Base-by-base conservation (phyloP, 2,888 invertebrate genomes). In the Bombyx huttoni region DNA sequence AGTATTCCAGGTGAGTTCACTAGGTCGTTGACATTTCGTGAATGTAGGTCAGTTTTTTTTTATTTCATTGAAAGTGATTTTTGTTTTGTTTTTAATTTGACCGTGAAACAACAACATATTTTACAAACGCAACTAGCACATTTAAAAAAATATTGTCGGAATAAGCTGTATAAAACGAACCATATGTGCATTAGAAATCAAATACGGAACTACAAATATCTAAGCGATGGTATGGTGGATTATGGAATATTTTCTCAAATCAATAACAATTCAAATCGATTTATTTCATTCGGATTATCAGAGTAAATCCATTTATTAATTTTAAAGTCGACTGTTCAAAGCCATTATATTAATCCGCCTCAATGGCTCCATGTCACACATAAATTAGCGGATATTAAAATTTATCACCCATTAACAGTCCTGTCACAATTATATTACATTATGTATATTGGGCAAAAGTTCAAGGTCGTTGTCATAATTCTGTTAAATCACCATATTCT, bases 31-130 rank as follows among this genome's bases (percentile, higher is more conserved):
- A 71, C 68, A 63, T 68, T 65, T 54, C 49, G 49, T 34, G 51
- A 65, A 80, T 72, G 73, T 81, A 68, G 79, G 81, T 75, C 79
- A 77, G 53, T 56, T 58, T 58, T 58, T 70, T 72, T 68, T 70
- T 71, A 65, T 65, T 40, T 24, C 24, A 24, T 24, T 24, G 24
- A 24, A 24, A 24, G 24, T 24, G 24, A 24, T 24, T 24, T 24
- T 24, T 24, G 2, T 2, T 24, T 24, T 24, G 24, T 24, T 24
- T 24, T 24, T 24, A 3, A 24, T 24, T 24, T 24, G 24, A 24
- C 24, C 24, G 24, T 24, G 24, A 24, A 24, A 24, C 5, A 24
- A 24, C 5, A 24, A 24, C 24, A 24, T 24, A 24, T 24, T 24
- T 24, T 24, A 24, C 24, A 24, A 24, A 24, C 24, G 24, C 24